Percentiles rank a stretch among this genome's conserved stretches.
Evolutionary conservation across 2,113 vertebrate genomes (phyloP).

Genomic region (Saccopteryx bilineata): DNA sequence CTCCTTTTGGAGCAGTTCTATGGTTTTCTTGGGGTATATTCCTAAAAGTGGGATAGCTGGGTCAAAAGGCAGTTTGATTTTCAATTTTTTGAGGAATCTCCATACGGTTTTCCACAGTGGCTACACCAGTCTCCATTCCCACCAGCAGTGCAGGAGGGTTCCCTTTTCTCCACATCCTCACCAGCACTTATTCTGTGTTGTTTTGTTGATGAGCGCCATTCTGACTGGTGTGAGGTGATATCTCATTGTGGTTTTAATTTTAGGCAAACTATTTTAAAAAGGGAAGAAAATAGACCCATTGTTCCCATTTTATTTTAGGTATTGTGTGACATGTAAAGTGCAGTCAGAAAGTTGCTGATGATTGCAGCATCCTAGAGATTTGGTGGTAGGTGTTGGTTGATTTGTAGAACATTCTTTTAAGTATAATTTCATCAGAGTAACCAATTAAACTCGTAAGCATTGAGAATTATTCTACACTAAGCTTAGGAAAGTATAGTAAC

Average conservation of each 20-base stretch:
- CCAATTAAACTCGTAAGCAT: background rate
- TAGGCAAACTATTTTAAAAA: conserved; percentile 3
- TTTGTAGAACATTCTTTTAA: background rate
- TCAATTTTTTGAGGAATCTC: too few relatives aligned
- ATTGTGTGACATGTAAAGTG: background rate
- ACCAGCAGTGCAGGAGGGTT: too few relatives aligned
- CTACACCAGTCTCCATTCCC: too few relatives aligned
- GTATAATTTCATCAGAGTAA: background rate
- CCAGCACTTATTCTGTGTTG: too few relatives aligned
- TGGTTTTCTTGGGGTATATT: too few relatives aligned
- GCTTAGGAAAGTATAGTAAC: background rate
- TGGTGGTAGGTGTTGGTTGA: background rate
- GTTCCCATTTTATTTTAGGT: background rate
- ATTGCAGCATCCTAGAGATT: background rate
- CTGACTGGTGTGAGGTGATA: too few relatives aligned
- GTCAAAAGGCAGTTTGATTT: too few relatives aligned
- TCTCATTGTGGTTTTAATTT: background rate
- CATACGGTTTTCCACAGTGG: too few relatives aligned
- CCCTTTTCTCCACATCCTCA: too few relatives aligned
- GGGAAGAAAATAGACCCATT: background rate
- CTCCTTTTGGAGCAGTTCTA: too few relatives aligned
- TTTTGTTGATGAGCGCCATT: too few relatives aligned
- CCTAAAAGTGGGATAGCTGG: too few relatives aligned
- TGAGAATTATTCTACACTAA: background rate
- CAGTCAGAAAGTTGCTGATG: background rate